Percentiles rank a stretch among this genome's conserved stretches.
These are phyloP conservation scores for Gnatocerus cornutus DNA, from an alignment of 2,888 invertebrate species.

Conservation along the genomic window DNA sequence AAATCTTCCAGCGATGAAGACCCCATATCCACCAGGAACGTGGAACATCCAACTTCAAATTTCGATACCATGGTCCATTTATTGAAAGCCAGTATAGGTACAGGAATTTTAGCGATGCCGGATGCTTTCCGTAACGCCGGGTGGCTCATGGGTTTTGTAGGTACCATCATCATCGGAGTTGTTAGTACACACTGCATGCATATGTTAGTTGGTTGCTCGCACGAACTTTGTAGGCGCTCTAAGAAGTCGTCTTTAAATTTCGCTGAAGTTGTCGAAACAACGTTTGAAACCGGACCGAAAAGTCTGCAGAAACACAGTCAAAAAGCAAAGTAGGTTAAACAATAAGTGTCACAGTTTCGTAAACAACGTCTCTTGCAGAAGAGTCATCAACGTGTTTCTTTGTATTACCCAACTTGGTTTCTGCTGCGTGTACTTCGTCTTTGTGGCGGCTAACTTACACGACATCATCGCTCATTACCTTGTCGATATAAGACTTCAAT, in stretches of 20 bases:
- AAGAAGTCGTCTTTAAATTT: slow-evolving; percentile 82
- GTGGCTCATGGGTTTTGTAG: slow-evolving; percentile 85
- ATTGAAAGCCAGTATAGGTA: slow-evolving; percentile 81
- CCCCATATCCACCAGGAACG: slow-evolving; percentile 79
- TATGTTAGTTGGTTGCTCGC: slow-evolving; percentile 90
- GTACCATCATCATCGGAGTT: slow-evolving; percentile 87
- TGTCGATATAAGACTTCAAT: slow-evolving; percentile 77
- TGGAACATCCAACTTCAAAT: slow-evolving; percentile 88
- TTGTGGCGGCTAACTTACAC: slow-evolving; percentile 90
- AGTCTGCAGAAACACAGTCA: slow-evolving; percentile 76
- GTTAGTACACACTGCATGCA: slow-evolving; percentile 96
- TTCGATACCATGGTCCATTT: slow-evolving; percentile 83
- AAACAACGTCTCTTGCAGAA: slow-evolving; percentile 72
- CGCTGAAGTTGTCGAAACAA: slow-evolving; percentile 84
- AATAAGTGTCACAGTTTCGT: too few relatives aligned
- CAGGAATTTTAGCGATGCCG: slow-evolving; percentile 98
- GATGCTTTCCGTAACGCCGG: slow-evolving; percentile 95
- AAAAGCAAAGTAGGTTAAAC: slow-evolving; percentile 76
- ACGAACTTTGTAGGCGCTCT: slow-evolving; percentile 81
- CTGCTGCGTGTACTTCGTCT: slow-evolving; percentile 96
- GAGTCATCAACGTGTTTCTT: slow-evolving; percentile 86
- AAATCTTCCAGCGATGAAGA: slow-evolving; percentile 64
- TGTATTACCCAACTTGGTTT: slow-evolving; percentile 96
- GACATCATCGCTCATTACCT: slow-evolving; percentile 80
- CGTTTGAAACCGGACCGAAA: slow-evolving; percentile 84